phyloP scores from a whole-genome alignment of 2,888 invertebrate species.

The Cordilura impudica region DNA sequence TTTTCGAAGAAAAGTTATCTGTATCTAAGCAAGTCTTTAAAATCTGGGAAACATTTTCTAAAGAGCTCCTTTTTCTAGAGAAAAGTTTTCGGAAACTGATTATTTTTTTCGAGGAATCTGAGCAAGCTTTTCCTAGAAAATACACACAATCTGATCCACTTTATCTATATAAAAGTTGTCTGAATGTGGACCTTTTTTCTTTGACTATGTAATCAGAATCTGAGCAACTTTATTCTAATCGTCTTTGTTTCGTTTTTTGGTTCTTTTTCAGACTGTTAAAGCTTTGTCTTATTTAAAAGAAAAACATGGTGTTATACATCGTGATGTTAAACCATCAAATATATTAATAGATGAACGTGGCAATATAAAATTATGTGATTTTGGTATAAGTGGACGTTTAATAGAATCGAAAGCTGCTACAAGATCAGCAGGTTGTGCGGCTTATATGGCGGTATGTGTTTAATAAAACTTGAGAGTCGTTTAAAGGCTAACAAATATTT shows the following conservation, averaged over 20 bases:
- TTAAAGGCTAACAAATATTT: neutral
- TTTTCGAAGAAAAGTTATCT: no score
- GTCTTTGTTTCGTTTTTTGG: conserved; percentile 22
- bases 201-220: no score
- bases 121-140: no score
- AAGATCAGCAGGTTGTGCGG: conserved; percentile 97
- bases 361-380: conserved; percentile 98
- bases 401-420: conserved; percentile 99
- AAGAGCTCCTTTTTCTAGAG: no score
- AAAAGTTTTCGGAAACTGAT: no score
- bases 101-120: no score
- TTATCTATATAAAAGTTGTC: no score
- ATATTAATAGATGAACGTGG: conserved; percentile 97
- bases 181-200: no score
- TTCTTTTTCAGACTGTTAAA: conserved; percentile 87
- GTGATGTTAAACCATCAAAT: conserved; percentile 99
- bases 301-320: conserved; percentile 96
- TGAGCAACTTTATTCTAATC: neutral
- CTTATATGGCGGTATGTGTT: conserved; percentile 95
- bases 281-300: conserved; percentile 98
- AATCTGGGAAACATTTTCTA: no score
- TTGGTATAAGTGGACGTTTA: conserved; percentile 98
- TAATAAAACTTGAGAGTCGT: neutral
- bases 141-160: no score
- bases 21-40: no score